Base-by-base conservation (phyloP, 2,888 invertebrate species). In the Agapostemon virescens region DNA sequence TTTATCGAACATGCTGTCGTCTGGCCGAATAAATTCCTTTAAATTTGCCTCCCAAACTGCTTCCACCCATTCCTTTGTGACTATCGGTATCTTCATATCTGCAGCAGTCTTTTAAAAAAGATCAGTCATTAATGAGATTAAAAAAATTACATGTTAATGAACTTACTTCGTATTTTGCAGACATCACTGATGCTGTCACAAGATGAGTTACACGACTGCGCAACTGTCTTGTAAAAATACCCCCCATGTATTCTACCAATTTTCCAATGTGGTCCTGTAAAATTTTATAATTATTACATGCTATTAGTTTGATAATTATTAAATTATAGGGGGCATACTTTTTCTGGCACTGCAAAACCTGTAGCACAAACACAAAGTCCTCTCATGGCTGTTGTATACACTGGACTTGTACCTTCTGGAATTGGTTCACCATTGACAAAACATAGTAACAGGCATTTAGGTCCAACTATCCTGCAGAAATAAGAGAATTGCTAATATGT, bases 331-430 rank as follows among this genome's bases (percentile, higher is more conserved):
- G 33, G 6, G 73, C 68, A 40, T 87, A 93, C 95, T 88, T 95
- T 95, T 69, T 92, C 92, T 4, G 90, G 86, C 70, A 93, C 92
- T n/a, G 93, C 90, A 61, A 94, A 88, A 87, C 93, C 93, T 82
- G 96, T 96, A 23, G 95, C 94, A 4, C 96, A 95, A 38, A 97
- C 93, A 9, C 95, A 93, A 36, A 96, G 92, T 30, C 95, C 94
- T 85, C 95, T 93, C 98, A 98, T 97, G 0, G 97, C 96, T 69
- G 97, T 94, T 36, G 96, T 97, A 89, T 95, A 97, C 1, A 98
- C 95, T 0, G 98, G 97, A 88, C 95, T 95, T 0, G 94, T 94
- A 7, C 95, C 95, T 74, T 95, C 94, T 0, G 98, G 98, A 85
- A 98, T 95, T 0, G 96, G 93, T 87, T 95, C 94, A 20, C 95